A percentile compares a stretch with the other conserved stretches of the same genome.
Conservation (phyloP, 2,797 vertebrate species). For the Lepidocolaptes lacrymiger region DNA sequence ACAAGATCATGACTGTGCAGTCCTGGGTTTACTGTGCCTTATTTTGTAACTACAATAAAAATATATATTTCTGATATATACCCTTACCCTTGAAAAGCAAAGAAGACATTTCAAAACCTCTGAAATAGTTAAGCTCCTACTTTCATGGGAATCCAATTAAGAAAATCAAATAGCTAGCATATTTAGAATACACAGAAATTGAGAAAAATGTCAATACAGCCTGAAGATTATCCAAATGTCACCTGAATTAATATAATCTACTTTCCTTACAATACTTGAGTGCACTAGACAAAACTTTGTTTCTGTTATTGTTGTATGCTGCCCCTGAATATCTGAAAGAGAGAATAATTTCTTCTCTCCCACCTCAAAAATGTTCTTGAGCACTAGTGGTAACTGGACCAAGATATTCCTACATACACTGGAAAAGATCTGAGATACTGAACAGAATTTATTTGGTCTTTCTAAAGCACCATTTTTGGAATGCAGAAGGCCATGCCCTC, state of each 20-base stretch:
- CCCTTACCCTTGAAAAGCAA: neutral
- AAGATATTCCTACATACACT: neutral
- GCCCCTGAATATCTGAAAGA: neutral
- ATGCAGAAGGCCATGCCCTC: neutral
- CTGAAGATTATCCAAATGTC: neutral
- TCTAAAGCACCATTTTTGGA: neutral
- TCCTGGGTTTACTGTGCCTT: neutral
- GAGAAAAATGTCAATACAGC: constrained; percentile 18
- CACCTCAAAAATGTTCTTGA: neutral
- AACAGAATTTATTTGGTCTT: neutral
- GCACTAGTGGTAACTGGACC: neutral
- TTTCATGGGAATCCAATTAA: neutral
- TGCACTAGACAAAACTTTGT: neutral
- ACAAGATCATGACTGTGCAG: neutral
- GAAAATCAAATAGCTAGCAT: neutral
- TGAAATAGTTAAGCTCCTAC: neutral
- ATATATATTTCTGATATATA: neutral
- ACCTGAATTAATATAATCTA: neutral
- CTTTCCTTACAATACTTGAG: neutral
- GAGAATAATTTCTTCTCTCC: neutral
- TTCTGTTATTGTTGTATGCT: neutral
- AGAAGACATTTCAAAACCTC: neutral
- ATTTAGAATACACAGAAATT: constrained; percentile 14
- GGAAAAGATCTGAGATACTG: neutral
- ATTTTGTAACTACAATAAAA: neutral